Base-by-base conservation (phyloP, 1,140 invertebrate genomes). In the Steinernema feltiae region DNA sequence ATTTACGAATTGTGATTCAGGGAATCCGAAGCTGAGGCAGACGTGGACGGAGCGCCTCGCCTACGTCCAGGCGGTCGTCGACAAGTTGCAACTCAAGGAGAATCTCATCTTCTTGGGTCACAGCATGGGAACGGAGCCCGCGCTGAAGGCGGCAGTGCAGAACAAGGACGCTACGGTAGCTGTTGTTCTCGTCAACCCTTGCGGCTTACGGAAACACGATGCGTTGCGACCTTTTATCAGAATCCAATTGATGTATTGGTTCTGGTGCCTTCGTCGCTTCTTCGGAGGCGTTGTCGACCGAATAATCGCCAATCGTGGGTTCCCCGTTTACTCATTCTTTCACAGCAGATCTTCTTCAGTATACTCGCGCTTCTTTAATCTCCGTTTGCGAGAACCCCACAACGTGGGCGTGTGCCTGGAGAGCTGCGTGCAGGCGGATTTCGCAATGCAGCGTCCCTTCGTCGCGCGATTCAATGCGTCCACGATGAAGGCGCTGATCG, bases 41-140 rank as follows among this genome's bases (percentile, higher is more conserved):
- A 63, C 53, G 3, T 63, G 53, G 53, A 15, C 15, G 12, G 53
- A 63, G 24, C 53, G 53, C 12, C 12, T 12, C 12, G 53, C 53
- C 24, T 63, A 63, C 24, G 53, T 63, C 15, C 53, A 63, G 24
- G 53, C 53, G 12, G 24, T 63, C 3, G 24, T 63, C 53, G 53
- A 63, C 53, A 63, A 63, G 53, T 21, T 63, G 15, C 12, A 63
- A 17, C 24, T 73, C 12, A 75, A 73, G 24, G 21, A 76, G 32
- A 46, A 69, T 32, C 74, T 77, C 1, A 32, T 77, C 29, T 77
- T 77, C 74, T n/a, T 77, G 17, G 76, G 76, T 17, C 76, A 77
- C 41, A 74, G 70, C 27, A 48, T 73, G 30, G 76, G 76, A 3
- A 48, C 63, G 1, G 76, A 77, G 30, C 35, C 46, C 29, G 24